Evolutionary conservation across 2,797 vertebrate species (phyloP).

Genomic region (Danio kyathit): DNA sequence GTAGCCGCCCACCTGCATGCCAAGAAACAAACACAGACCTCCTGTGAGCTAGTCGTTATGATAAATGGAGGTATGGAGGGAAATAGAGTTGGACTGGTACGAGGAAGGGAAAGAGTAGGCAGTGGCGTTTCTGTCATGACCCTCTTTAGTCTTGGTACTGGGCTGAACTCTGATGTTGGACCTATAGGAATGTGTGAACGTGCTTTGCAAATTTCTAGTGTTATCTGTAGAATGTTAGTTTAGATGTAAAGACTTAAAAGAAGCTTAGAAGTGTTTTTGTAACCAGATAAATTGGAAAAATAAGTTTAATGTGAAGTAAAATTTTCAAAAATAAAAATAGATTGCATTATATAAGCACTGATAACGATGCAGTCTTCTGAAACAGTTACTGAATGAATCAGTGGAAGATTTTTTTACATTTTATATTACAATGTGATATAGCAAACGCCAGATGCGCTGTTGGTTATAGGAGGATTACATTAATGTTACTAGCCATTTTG

Average conservation of each 20-base stretch:
- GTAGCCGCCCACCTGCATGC: slow-evolving; percentile 29
- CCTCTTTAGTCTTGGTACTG: neutral
- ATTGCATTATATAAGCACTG: too few relatives aligned
- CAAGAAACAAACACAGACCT: slow-evolving; percentile 35
- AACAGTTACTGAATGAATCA: neutral
- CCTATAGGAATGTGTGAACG: neutral
- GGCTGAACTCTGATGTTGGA: neutral
- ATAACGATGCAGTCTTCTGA: too few relatives aligned
- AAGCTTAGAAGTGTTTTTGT: too few relatives aligned
- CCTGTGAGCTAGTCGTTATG: slow-evolving; percentile 36
- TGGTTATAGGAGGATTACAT: too few relatives aligned
- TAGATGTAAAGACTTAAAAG: too few relatives aligned
- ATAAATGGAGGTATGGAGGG: slow-evolving; percentile 39
- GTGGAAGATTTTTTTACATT: neutral
- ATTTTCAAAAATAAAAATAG: too few relatives aligned
- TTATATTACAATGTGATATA: too few relatives aligned
- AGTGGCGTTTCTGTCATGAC: neutral
- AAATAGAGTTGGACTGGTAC: slow-evolving; percentile 4
- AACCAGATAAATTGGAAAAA: too few relatives aligned
- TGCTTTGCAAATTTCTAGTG: neutral
- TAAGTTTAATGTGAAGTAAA: too few relatives aligned
- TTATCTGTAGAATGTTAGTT: neutral
- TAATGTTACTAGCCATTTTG: too few relatives aligned
- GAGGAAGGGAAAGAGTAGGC: neutral
- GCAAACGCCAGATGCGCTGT: too few relatives aligned